Evolutionary conservation across 2,797 vertebrate species (phyloP).

Genomic region (Peromyscus nudipes): DNA sequence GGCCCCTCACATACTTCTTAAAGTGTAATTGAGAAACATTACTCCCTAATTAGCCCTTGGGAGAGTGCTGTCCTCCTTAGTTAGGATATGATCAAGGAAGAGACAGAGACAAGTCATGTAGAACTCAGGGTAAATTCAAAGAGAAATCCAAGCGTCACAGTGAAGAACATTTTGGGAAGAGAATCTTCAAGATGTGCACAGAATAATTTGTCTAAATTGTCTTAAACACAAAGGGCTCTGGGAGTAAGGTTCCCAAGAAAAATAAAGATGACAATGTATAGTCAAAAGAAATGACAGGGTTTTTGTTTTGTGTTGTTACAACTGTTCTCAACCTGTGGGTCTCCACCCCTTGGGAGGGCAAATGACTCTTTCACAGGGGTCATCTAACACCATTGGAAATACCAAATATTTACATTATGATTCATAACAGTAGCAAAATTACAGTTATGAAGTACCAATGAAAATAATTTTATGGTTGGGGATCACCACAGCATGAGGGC

Average conservation of each 20-base stretch:
- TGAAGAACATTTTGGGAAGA: conserved; percentile 3
- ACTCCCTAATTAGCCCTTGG: not conserved
- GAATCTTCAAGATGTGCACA: not conserved
- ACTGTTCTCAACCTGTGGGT: not conserved
- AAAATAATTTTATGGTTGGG: not conserved
- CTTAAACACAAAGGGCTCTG: not conserved
- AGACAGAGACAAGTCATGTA: not conserved
- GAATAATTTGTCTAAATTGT: not conserved
- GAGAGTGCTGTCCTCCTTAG: not conserved
- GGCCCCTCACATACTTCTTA: not conserved
- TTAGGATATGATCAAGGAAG: not conserved
- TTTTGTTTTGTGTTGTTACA: not conserved
- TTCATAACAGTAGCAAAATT: not conserved
- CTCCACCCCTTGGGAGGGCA: too few species aligned
- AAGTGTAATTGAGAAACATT: not conserved
- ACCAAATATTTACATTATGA: too few species aligned
- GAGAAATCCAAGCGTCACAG: not conserved
- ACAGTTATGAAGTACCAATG: not conserved
- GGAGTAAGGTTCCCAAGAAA: not conserved
- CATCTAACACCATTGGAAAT: not conserved
- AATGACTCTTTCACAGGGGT: not conserved
- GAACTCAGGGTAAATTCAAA: not conserved
- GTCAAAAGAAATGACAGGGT: conserved; percentile 36
- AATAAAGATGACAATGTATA: not conserved
- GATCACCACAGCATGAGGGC: not conserved